These are phyloP conservation scores for Pterocles gutturalis DNA, from an alignment of 2,113 vertebrate species.

Conservation along the genomic window DNA sequence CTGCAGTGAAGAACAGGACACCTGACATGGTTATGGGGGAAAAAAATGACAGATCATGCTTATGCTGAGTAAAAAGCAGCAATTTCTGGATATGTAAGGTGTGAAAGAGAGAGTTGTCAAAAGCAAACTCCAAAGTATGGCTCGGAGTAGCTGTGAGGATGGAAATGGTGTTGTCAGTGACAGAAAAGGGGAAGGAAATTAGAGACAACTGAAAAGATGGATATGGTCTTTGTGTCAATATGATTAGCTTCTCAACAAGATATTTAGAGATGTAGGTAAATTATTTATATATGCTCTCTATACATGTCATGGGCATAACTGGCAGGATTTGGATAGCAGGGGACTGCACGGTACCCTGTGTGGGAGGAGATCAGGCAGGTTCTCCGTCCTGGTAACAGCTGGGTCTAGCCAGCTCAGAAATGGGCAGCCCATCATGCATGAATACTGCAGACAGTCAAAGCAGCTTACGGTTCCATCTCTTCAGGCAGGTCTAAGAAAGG, in stretches of 20 bases:
- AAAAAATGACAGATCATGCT: neutral
- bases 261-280: neutral
- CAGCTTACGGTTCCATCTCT: neutral
- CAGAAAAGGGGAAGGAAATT: neutral
- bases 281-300: neutral
- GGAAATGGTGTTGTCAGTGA: neutral
- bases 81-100: neutral
- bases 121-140: neutral
- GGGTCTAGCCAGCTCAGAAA: neutral
- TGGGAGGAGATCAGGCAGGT: neutral
- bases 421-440: accelerated
- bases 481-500: neutral
- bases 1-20: neutral
- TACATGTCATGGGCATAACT: neutral
- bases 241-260: neutral
- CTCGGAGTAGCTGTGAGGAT: neutral
- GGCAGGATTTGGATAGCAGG: neutral
- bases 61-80: neutral
- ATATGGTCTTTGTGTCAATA: neutral
- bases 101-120: neutral
- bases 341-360: neutral
- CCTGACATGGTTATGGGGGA: accelerated
- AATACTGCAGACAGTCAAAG: neutral
- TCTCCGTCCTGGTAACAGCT: neutral
- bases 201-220: neutral